Conservation (phyloP, 2,113 vertebrate species). For the Gopherus evgoodei region DNA sequence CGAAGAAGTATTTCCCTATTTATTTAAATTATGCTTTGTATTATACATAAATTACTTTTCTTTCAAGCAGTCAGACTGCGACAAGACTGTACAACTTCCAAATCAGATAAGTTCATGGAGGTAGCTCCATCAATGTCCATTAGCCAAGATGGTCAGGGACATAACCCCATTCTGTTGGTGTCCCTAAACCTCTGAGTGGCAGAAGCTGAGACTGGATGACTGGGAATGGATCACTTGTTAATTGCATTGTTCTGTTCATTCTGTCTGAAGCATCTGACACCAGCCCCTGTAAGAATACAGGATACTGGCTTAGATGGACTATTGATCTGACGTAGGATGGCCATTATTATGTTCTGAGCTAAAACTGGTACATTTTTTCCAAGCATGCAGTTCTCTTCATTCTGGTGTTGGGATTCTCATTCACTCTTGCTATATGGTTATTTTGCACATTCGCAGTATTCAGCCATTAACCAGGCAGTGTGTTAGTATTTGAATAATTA, state of each 20-base stretch:
- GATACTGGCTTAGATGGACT: neutral
- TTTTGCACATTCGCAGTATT: neutral
- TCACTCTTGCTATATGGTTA: neutral
- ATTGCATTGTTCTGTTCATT: neutral
- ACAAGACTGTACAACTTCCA: neutral
- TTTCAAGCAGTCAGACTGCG: neutral
- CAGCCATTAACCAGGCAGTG: neutral
- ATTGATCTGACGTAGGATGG: neutral
- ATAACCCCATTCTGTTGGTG: too few species aligned
- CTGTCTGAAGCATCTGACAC: neutral
- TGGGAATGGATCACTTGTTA: neutral
- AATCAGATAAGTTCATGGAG: too few species aligned
- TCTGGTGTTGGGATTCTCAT: neutral
- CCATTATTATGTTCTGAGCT: neutral
- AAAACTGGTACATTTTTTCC: neutral
- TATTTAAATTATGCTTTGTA: neutral
- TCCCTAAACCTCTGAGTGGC: neutral
- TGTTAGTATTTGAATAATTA: neutral
- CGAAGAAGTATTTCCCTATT: neutral
- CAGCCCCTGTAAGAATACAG: neutral
- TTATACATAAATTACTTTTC: neutral
- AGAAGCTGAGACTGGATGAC: neutral
- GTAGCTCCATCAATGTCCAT: too few species aligned
- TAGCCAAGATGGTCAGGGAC: too few species aligned
- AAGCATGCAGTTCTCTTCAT: neutral